A percentile compares a stretch with the other conserved stretches of the same genome.
These are phyloP conservation scores for Drosophila sp. DNA, from an alignment of 1,140 invertebrate species.

Conservation along the genomic window DNA sequence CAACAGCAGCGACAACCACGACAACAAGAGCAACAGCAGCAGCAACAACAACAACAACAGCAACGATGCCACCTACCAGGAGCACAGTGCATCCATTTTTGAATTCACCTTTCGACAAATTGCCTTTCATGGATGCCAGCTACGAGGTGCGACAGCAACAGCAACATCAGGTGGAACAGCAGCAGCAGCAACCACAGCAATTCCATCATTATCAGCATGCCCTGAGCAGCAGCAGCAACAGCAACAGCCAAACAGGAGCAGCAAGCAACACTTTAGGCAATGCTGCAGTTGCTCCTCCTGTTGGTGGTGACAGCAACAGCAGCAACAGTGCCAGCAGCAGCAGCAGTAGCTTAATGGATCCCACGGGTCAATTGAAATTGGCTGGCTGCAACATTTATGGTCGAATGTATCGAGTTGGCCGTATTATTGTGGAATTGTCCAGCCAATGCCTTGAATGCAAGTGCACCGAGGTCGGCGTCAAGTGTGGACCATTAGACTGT, in stretches of 20 bases:
- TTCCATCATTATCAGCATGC: conserved; percentile 74
- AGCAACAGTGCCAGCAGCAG: conserved; percentile 23
- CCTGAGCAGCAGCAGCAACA: conserved; percentile 41
- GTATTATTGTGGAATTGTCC: conserved; percentile 93
- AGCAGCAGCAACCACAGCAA: conserved; percentile 58
- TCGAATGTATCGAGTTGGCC: conserved; percentile 92
- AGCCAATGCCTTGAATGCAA: conserved; percentile 92
- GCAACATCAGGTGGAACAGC: conserved; percentile 46
- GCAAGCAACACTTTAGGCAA: conserved; percentile 5
- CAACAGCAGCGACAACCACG: conserved; percentile 36
- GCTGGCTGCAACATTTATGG: conserved; percentile 96
- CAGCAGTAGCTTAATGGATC: conserved; percentile 61
- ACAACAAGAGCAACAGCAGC: conserved; percentile 28
- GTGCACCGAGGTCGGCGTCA: conserved; percentile 93
- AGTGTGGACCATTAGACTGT: conserved; percentile 90
- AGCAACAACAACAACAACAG: conserved; percentile 17
- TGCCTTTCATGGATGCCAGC: conserved; percentile 81
- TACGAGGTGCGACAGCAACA: conserved; percentile 70
- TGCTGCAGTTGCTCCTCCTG: conserved; percentile 6
- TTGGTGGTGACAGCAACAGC: conserved; percentile 4
- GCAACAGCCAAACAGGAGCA: conserved; percentile 21
- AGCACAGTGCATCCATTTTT: conserved; percentile 73
- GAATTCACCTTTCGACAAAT: conserved; percentile 80
- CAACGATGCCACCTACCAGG: conserved; percentile 20
- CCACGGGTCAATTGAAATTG: conserved; percentile 87